Evolutionary conservation across 2,888 invertebrate species (phyloP), one percentile per base, ranked within the genome.

Genomic region (Cylindroiulus punctatus): DNA sequence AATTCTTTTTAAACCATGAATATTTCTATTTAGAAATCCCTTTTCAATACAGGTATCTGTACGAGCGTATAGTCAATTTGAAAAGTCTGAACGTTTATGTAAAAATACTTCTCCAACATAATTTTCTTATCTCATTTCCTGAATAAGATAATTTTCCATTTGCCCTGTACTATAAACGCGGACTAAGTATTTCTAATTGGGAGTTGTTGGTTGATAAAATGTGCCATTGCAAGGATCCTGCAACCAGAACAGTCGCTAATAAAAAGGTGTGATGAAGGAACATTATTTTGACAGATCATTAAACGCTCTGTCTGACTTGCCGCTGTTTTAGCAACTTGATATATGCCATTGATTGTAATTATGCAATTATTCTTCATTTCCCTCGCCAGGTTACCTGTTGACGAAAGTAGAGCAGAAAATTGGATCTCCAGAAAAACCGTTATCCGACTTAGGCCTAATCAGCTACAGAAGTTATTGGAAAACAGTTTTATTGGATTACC

Each of bases 381-480:
- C n/a, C 47, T 81, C 86, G 57, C 82, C 85, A 98, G 98, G 98
- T 92, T 99, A 99, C 92, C 93, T 98, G 87, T 92, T 99, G 90
- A 99, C 98, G 87, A 94, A 97, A 90, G 96, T 96, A 81, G 99
- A 99, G 92, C 96, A 96, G 88, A 99, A 98, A 92, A 96, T 99
- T 86, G 99, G 99, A n/a, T 98, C 98, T 0, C 99, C 99, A 0
- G 99, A 99, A 91, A 98, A 98, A 89, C 99, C 99, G 0, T 93
- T 99, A 65, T 98, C 98, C 84, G 99, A 99, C 92, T 93, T 99
- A 87, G 99, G 99, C 19, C 93, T 99, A 86, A 96, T 99, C 90
- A 98, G 98, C 26, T 99, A 99, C 92, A 94, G 99, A 42, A 98
- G 97, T 84, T 99, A 99, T 92, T 99, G 99, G 99, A 98, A 98